Percentiles rank a stretch among this genome's conserved stretches.
Evolutionary conservation across 1,140 invertebrate species (phyloP).

Genomic region (Ericerus pela): DNA sequence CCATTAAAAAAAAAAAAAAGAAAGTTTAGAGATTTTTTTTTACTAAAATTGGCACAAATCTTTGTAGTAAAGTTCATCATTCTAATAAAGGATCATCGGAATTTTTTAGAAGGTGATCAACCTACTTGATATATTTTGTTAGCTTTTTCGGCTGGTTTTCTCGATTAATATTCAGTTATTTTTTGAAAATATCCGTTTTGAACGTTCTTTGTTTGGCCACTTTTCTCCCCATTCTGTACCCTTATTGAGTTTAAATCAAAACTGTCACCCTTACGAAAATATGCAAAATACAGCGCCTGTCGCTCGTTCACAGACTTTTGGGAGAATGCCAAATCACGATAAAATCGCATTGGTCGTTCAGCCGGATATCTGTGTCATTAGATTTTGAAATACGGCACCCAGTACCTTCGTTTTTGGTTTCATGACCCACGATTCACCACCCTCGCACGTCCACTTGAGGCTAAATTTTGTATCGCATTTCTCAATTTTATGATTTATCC

Average conservation of each 20-base stretch:
- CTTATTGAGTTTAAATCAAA: neutral
- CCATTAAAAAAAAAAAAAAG: too few relatives aligned
- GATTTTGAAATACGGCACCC: conserved; percentile 10
- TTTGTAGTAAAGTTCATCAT: too few relatives aligned
- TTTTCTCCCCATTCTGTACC: neutral
- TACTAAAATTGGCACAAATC: too few relatives aligned
- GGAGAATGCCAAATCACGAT: neutral
- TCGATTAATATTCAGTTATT: neutral
- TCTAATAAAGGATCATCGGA: neutral
- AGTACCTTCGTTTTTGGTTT: too few relatives aligned
- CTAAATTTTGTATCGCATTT: too few relatives aligned
- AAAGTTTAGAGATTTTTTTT: too few relatives aligned
- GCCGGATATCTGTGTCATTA: conserved; percentile 7
- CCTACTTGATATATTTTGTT: too few relatives aligned
- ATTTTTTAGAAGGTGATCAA: too few relatives aligned
- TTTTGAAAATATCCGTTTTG: neutral
- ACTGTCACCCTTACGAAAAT: neutral
- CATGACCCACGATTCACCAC: too few relatives aligned
- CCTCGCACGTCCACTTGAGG: too few relatives aligned
- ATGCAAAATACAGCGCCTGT: neutral
- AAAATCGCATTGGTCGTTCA: conserved; percentile 2
- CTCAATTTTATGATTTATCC: too few relatives aligned
- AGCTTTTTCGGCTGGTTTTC: too few relatives aligned
- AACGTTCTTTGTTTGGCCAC: neutral
- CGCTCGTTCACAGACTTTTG: neutral